A percentile compares a stretch with the other conserved stretches of the same genome.
Conservation (phyloP, 2,113 vertebrate species). For the Nyctibius bracteatus region DNA sequence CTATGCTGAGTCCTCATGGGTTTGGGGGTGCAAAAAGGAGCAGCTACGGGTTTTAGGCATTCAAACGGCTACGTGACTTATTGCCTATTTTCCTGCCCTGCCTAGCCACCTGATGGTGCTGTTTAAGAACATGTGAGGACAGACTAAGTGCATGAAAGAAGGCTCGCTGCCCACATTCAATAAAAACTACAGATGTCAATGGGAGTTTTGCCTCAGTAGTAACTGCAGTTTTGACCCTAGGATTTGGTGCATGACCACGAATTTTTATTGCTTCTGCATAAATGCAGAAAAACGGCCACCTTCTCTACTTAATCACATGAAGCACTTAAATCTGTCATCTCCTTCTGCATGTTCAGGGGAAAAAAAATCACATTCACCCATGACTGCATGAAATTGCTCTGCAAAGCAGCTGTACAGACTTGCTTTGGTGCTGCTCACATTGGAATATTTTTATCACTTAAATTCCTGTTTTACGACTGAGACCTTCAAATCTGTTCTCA, state of each 20-base stretch:
- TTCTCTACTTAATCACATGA: slow-evolving; percentile 32
- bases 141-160: not conserved
- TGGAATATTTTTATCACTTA: not conserved
- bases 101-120: not conserved
- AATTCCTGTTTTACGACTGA: not conserved
- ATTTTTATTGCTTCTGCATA: slow-evolving; percentile 43
- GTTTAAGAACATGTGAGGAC: not conserved
- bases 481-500: not conserved
- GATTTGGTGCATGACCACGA: slow-evolving; percentile 1
- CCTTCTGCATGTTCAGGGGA: not conserved
- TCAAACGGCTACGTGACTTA: fast-evolving
- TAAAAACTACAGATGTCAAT: not conserved
- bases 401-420: not conserved
- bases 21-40: not conserved
- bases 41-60: not conserved
- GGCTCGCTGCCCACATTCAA: not conserved
- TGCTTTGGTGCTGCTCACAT: not conserved
- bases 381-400: slow-evolving; percentile 3
- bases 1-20: not conserved
- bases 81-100: not conserved
- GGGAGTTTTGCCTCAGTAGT: not conserved
- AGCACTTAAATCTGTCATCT: slow-evolving; percentile 39
- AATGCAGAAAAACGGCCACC: slow-evolving; percentile 46
- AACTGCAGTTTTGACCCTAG: slow-evolving; percentile 24
- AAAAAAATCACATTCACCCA: not conserved